A percentile compares a stretch with the other conserved stretches of the same genome.
These are phyloP conservation scores for Xanthorhoe designata DNA, from an alignment of 2,888 invertebrate species.

Conservation along the genomic window DNA sequence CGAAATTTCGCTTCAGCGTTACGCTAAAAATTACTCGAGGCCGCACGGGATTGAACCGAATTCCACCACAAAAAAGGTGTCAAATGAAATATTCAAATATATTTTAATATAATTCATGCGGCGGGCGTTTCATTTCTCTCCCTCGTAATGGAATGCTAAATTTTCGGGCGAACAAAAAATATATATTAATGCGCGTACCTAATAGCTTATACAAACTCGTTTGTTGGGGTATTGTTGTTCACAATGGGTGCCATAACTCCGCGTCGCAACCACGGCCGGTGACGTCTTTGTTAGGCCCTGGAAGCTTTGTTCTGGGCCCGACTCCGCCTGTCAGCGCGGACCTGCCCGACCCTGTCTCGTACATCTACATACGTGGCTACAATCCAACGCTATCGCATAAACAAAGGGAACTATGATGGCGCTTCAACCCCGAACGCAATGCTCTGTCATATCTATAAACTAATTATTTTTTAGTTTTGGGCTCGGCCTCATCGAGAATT, in stretches of 20 bases:
- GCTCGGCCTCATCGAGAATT: constrained; percentile 16
- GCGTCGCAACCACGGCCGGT: constrained; percentile 84
- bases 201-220: constrained; percentile 86
- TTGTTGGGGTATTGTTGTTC: constrained; percentile 85
- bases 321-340: constrained; percentile 76
- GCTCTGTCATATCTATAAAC: constrained; percentile 19
- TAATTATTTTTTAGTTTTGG: constrained; percentile 29
- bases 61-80: constrained; percentile 84
- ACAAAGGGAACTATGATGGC: constrained; percentile 44
- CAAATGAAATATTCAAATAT: constrained; percentile 86
- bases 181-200: constrained; percentile 86
- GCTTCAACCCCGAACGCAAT: constrained; percentile 21
- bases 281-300: constrained; percentile 84
- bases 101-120: constrained; percentile 86
- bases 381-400: constrained; percentile 45
- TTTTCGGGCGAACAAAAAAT: constrained; percentile 86
- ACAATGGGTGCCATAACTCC: constrained; percentile 86
- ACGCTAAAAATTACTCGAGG: constrained; percentile 83
- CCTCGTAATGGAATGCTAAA: constrained; percentile 86
- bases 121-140: constrained; percentile 86
- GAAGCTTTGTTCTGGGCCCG: constrained; percentile 78
- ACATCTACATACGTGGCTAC: constrained; percentile 57
- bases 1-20: constrained; percentile 78
- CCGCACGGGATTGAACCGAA: constrained; percentile 82
- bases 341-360: constrained; percentile 62